Conservation (phyloP, 2,888 invertebrate species). For the Callyntrura sp. region DNA sequence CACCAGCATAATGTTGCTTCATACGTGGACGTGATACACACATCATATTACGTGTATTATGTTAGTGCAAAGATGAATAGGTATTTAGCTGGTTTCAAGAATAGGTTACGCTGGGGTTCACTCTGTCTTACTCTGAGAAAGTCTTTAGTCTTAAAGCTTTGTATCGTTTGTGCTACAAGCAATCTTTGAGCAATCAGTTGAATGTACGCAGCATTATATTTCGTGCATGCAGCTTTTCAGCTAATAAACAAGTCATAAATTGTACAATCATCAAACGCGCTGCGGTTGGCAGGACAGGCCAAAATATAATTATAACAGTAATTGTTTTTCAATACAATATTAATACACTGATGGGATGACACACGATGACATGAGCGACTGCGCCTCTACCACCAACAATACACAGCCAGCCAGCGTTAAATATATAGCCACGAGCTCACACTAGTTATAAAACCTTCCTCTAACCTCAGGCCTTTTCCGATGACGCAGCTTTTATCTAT, state of each 20-base stretch:
- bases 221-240: slow-evolving; percentile 12
- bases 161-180: background rate
- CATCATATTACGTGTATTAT: background rate
- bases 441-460: slow-evolving; percentile 32
- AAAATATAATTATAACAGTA: slow-evolving; percentile 23
- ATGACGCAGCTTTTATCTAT: background rate
- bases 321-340: slow-evolving; percentile 30
- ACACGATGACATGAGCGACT: slow-evolving; percentile 27
- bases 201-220: background rate
- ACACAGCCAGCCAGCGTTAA: background rate
- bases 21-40: too few species aligned
- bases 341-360: slow-evolving; percentile 1
- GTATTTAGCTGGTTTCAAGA: background rate
- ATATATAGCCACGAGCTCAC: background rate
- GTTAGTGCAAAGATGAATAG: background rate
- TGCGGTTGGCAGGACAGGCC: slow-evolving; percentile 36
- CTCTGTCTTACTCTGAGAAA: background rate
- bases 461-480: slow-evolving; percentile 9
- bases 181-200: background rate
- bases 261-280: slow-evolving; percentile 7
- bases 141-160: background rate
- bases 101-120: too few species aligned
- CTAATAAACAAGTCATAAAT: slow-evolving; percentile 59
- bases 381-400: background rate
- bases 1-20: background rate